Evolutionary conservation across 2,888 invertebrate species (phyloP), one percentile per base, ranked within the genome.

Genomic region (Galerucella pusilla): DNA sequence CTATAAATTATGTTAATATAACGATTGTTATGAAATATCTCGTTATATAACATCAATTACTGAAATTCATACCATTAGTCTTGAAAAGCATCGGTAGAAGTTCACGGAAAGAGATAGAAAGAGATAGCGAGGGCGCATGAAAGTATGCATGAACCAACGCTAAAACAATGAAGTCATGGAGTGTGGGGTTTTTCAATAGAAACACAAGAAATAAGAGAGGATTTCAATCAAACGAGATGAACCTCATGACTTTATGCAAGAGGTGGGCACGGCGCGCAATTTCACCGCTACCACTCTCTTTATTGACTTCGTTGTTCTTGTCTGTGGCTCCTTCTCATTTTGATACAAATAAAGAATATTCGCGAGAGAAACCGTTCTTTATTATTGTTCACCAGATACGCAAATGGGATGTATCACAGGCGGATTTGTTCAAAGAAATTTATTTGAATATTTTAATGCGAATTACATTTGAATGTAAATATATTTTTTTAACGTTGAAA

Each of bases 201-300:
- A 79, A 79, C 75, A 78, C 76, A 77, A 78, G 79, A 78, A 87
- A 88, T 87, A 87, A 87, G 87, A 87, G 87, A 86, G 88, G 88
- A 87, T 88, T 88, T 88, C 88, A 88, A 88, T 88, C 88, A 88
- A 87, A 88, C 87, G 87, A 88, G 87, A 88, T 87, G 88, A 88
- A 87, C 87, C 80, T 88, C 88, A 88, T 88, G 88, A 88, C 87
- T 88, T 88, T 88, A 88, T 88, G 88, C 88, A 88, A 85, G 84
- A 88, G 88, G 84, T 85, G 85, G 85, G 85, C 84, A 85, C 84
- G 82, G 57, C 71, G 80, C 78, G 81, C 83, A 82, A 83, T 83
- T 79, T 82, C 80, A 80, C 82, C 80, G 81, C 80, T 83, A 80
- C 82, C 80, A 81, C 80, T 83, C 82, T 81, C n/a, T n/a, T 84